Conservation (phyloP, 2,113 vertebrate species). For the Halcyon senegalensis region DNA sequence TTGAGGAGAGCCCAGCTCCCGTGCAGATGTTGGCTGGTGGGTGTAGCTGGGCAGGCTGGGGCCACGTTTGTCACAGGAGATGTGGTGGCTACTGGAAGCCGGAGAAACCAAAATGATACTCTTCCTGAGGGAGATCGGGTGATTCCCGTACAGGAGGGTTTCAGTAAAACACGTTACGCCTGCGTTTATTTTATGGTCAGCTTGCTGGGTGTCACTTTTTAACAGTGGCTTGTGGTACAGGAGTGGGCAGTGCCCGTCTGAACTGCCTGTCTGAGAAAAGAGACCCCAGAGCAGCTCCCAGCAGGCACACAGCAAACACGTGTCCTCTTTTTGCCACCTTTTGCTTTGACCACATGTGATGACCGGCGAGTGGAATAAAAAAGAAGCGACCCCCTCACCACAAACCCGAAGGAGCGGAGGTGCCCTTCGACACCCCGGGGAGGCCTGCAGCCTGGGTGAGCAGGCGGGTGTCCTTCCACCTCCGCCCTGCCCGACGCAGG, state of each 20-base stretch:
- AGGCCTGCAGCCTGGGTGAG: neutral
- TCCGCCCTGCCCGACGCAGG: neutral
- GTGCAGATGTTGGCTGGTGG: neutral
- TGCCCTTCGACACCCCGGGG: accelerated
- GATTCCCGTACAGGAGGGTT: neutral
- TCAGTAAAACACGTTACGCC: neutral
- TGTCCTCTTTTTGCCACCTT: accelerated
- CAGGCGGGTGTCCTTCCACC: neutral
- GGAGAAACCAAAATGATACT: neutral
- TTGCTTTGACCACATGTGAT: neutral
- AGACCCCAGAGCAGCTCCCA: neutral
- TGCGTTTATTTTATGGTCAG: neutral
- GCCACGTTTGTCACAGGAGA: neutral
- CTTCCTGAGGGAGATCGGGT: neutral
- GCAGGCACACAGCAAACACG: neutral
- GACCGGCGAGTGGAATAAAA: neutral
- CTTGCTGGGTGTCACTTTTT: neutral
- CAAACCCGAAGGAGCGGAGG: accelerated
- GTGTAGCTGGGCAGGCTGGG: neutral
- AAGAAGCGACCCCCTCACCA: accelerated
- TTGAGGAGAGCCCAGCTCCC: neutral
- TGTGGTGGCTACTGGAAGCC: neutral
- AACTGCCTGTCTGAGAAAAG: neutral
- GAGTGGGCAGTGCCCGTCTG: neutral
- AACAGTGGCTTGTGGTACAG: neutral